Evolutionary conservation across 2,888 invertebrate species (phyloP).

Genomic region (Tortricodes alternella): DNA sequence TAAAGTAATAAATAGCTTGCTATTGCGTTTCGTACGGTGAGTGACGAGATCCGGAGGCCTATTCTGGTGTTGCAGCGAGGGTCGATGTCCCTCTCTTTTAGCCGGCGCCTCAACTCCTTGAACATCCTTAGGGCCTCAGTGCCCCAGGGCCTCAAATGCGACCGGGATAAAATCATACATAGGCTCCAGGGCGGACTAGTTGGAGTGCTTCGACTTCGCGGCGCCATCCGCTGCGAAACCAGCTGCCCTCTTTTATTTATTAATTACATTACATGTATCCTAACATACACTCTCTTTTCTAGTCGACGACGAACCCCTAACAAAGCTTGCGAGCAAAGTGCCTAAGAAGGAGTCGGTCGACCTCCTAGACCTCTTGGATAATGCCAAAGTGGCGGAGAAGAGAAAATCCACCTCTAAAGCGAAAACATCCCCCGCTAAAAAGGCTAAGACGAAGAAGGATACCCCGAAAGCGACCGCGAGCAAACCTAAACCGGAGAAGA

Average conservation of each 20-base stretch:
- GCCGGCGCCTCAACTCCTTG: too few relatives aligned
- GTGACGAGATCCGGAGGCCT: too few relatives aligned
- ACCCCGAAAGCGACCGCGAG: conserved; percentile 54
- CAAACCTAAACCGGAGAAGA: conserved; percentile 65
- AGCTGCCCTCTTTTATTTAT: background rate
- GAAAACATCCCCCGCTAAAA: conserved; percentile 57
- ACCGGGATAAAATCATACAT: too few relatives aligned
- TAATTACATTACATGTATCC: background rate
- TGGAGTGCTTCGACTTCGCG: too few relatives aligned
- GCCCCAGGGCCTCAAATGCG: too few relatives aligned
- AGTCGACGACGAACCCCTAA: conserved; percentile 74
- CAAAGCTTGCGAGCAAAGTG: conserved; percentile 63
- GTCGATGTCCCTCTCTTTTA: too few relatives aligned
- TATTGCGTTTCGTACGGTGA: too few relatives aligned
- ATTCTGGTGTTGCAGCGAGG: too few relatives aligned
- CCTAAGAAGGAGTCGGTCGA: conserved; percentile 71
- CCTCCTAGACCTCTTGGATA: conserved; percentile 59
- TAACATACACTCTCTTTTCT: conserved; percentile 36
- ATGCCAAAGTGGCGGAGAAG: conserved; percentile 57
- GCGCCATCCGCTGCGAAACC: background rate
- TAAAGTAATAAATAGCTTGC: too few relatives aligned
- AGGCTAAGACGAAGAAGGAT: conserved; percentile 58
- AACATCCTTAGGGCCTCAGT: too few relatives aligned
- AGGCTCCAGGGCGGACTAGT: too few relatives aligned
- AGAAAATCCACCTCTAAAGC: conserved; percentile 59